Percentiles rank a stretch among this genome's conserved stretches.
phyloP scores from a whole-genome alignment of 2,797 vertebrate genomes.

The Syndactyla subalaris region DNA sequence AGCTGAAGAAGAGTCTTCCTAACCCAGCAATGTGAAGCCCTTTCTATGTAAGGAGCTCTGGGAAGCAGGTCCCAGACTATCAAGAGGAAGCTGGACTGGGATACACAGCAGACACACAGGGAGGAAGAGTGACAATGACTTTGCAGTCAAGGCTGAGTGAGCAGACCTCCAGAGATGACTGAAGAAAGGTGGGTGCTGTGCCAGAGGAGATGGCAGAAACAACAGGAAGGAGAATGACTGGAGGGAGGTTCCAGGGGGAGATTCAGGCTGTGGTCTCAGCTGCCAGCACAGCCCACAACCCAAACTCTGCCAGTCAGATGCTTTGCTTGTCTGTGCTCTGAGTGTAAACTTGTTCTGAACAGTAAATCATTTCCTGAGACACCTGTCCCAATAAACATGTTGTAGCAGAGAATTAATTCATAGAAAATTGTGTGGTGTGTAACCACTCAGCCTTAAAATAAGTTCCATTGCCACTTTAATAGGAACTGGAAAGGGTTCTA shows the following conservation, averaged over 20 bases:
- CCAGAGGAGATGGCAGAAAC: neutral
- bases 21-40: neutral
- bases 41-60: neutral
- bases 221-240: neutral
- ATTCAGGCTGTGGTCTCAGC: neutral
- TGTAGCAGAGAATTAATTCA: neutral
- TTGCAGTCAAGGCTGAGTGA: neutral
- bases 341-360: neutral
- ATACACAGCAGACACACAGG: fast-evolving
- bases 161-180: neutral
- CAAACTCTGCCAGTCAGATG: neutral
- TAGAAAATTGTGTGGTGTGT: neutral
- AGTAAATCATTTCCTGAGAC: neutral
- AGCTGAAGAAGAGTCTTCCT: neutral
- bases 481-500: neutral
- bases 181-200: neutral
- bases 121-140: neutral
- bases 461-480: neutral
- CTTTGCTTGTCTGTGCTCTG: neutral
- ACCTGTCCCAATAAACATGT: neutral
- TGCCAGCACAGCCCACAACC: neutral
- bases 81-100: neutral
- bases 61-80: neutral
- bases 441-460: neutral
- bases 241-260: neutral